Evolutionary conservation across 2,113 vertebrate genomes (phyloP).

Genomic region (Heteronetta atricapilla): DNA sequence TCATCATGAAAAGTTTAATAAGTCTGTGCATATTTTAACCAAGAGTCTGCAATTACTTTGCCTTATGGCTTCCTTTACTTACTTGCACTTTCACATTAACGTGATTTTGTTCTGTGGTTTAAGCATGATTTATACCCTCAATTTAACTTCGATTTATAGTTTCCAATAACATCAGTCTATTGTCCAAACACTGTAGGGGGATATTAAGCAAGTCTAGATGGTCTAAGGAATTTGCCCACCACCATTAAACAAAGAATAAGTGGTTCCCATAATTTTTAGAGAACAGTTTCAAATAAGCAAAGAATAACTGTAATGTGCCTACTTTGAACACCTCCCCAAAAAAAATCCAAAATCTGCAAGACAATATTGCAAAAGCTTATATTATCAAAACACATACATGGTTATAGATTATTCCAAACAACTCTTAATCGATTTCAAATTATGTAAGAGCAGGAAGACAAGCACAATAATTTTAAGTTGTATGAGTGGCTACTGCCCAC

Average conservation of each 20-base stretch:
- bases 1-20: background rate
- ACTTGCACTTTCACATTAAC: background rate
- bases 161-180: slow-evolving; percentile 45
- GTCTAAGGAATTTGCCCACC: slow-evolving; percentile 13
- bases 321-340: background rate
- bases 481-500: background rate
- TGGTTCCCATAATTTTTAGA: slow-evolving; percentile 3
- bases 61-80: background rate
- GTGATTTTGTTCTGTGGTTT: slow-evolving; percentile 30
- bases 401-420: background rate
- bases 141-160: slow-evolving; percentile 56
- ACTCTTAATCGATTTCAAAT: background rate
- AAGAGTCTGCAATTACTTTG: background rate
- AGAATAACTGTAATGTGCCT: background rate
- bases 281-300: slow-evolving; percentile 19
- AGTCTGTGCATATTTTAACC: background rate
- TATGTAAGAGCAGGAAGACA: background rate
- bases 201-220: slow-evolving; percentile 30
- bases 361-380: background rate
- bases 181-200: slow-evolving; percentile 33
- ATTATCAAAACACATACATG: background rate
- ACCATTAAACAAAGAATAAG: slow-evolving; percentile 33
- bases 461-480: background rate
- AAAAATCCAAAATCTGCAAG: background rate
- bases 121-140: slow-evolving; percentile 30